A percentile compares a stretch with the other conserved stretches of the same genome.
Conservation (phyloP, 2,113 vertebrate genomes). For the Calyptomena viridis region DNA sequence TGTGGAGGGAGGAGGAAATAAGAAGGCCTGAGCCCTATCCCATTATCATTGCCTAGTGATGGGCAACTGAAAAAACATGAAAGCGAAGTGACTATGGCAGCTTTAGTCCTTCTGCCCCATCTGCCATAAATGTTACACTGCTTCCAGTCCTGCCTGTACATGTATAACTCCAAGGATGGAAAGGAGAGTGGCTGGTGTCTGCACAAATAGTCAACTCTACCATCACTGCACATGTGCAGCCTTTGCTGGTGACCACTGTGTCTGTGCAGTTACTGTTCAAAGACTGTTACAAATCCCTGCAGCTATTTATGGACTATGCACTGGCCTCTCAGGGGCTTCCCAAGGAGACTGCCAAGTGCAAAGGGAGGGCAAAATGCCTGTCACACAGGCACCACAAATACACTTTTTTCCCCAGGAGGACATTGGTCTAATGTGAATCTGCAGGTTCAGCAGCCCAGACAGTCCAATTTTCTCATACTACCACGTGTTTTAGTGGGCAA, state of each 20-base stretch:
- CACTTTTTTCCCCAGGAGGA: neutral
- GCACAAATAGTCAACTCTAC: accelerated
- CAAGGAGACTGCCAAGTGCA: neutral
- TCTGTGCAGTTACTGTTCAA: neutral
- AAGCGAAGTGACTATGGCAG: neutral
- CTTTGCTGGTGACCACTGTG: neutral
- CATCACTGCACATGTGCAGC: neutral
- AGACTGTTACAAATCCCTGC: neutral
- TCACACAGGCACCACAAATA: neutral
- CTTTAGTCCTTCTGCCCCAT: neutral
- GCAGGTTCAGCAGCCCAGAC: neutral
- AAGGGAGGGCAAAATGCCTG: neutral
- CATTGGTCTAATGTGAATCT: accelerated
- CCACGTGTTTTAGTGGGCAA: neutral
- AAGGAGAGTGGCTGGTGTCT: neutral
- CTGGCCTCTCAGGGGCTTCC: neutral
- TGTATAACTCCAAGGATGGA: neutral
- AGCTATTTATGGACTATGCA: neutral
- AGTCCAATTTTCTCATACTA: neutral
- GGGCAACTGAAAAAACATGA: neutral
- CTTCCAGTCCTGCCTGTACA: neutral
- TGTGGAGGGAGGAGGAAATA: accelerated
- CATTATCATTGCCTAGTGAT: neutral
- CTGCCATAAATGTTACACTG: neutral
- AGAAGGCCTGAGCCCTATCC: neutral